Percentiles rank a stretch among this genome's conserved stretches.
Conservation (phyloP, 1,140 invertebrate species). For the Formica selysi region DNA sequence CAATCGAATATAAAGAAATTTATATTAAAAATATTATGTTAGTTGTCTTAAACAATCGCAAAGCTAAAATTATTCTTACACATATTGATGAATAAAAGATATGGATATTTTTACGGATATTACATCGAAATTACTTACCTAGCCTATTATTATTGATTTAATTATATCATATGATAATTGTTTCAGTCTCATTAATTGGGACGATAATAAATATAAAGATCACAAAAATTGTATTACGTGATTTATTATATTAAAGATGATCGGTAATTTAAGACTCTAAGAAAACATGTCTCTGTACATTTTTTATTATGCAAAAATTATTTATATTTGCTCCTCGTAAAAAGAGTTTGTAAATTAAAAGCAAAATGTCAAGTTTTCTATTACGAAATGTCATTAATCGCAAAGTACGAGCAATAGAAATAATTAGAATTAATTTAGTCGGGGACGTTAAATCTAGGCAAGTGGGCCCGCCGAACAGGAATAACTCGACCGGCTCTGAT, state of each 20-base stretch:
- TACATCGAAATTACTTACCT: no score
- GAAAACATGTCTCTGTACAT: neutral
- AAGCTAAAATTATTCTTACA: no score
- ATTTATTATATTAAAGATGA: neutral
- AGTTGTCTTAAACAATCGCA: no score
- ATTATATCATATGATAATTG: neutral
- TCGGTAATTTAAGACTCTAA: neutral
- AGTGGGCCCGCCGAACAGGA: slow-evolving; percentile 83
- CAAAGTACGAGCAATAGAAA: slow-evolving; percentile 75
- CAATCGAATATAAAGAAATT: no score
- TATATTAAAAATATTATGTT: no score
- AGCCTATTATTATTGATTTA: neutral
- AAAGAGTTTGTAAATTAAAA: slow-evolving; percentile 34
- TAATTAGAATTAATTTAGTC: slow-evolving; percentile 86
- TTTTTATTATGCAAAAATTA: neutral
- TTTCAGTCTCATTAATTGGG: neutral
- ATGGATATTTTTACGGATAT: no score
- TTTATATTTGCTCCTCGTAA: neutral
- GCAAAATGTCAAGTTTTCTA: slow-evolving; percentile 16
- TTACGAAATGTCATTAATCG: slow-evolving; percentile 46
- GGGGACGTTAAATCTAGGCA: slow-evolving; percentile 85
- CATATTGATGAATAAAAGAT: no score
- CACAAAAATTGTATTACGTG: neutral
- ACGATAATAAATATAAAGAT: neutral
- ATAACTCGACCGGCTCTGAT: slow-evolving; percentile 84